These are phyloP conservation scores for Drosophila algonquin DNA, from an alignment of 2,888 invertebrate genomes.

Conservation along the genomic window DNA sequence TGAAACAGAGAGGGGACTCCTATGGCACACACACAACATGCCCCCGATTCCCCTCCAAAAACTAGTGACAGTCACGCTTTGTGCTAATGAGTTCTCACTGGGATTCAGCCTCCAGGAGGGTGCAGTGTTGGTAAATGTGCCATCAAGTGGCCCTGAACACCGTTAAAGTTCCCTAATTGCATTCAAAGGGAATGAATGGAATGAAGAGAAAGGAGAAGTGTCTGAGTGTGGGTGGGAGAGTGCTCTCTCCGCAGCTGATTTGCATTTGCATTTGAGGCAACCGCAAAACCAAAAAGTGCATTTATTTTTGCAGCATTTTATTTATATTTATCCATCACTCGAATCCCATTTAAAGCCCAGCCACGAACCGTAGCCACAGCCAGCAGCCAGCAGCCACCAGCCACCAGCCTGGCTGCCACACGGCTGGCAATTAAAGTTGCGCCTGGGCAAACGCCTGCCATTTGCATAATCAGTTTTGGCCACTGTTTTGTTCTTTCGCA, in stretches of 20 bases:
- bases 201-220: not conserved
- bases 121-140: not conserved
- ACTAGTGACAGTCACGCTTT: not conserved
- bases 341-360: slow-evolving; percentile 33
- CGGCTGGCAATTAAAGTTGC: slow-evolving; percentile 44
- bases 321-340: slow-evolving; percentile 43
- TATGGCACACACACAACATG: no score
- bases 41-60: no score
- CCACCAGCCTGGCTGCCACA: no score
- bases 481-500: slow-evolving; percentile 7
- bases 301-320: slow-evolving; percentile 38
- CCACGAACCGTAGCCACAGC: not conserved
- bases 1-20: not conserved
- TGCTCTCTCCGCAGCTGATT: slow-evolving; percentile 6
- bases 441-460: slow-evolving; percentile 20
- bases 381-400: no score
- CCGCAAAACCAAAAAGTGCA: slow-evolving; percentile 24
- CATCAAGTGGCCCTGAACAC: not conserved
- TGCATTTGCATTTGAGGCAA: slow-evolving; percentile 13
- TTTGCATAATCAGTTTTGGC: slow-evolving; percentile 70
- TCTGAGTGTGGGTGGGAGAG: no score
- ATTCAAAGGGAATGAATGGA: not conserved
- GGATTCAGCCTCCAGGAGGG: not conserved
- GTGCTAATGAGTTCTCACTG: not conserved
- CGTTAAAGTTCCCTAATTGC: slow-evolving; percentile 36